Conservation (phyloP, 2,888 invertebrate species). For the Lacanobia wlatinum region DNA sequence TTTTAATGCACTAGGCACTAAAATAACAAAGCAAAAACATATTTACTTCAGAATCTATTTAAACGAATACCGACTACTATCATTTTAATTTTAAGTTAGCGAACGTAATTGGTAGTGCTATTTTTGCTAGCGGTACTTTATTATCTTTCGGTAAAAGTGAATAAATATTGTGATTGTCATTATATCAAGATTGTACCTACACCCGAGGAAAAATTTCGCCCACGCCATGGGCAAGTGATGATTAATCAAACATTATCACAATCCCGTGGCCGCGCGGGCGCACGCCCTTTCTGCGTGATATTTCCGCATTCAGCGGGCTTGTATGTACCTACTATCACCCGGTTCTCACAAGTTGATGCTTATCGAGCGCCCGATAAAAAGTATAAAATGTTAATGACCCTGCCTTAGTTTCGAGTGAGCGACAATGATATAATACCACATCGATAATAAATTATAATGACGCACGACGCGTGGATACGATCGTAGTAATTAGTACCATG, state of each 20-base stretch:
- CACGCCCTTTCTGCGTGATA: conserved; percentile 52
- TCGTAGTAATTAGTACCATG: conserved; percentile 12
- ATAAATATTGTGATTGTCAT: conserved; percentile 43
- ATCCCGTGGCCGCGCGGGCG: background rate
- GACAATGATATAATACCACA: conserved; percentile 46
- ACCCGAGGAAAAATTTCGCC: conserved; percentile 28
- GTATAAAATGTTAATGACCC: conserved; percentile 64
- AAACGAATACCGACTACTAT: background rate
- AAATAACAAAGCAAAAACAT: conserved; percentile 2
- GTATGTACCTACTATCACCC: conserved; percentile 37
- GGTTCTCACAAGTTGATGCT: conserved; percentile 54
- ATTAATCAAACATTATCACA: conserved; percentile 27
- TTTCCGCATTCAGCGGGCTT: conserved; percentile 29
- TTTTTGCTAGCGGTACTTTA: conserved; percentile 22
- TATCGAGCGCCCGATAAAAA: conserved; percentile 60
- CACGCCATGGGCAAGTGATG: conserved; percentile 45
- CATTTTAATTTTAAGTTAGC: background rate
- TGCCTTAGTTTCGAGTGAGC: conserved; percentile 43
- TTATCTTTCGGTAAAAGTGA: conserved; percentile 43
- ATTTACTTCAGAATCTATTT: background rate
- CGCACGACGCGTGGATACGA: conserved; percentile 34
- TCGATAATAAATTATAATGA: conserved; percentile 44
- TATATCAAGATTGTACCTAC: conserved; percentile 29
- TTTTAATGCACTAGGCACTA: background rate
- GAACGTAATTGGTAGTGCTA: background rate